A percentile compares a stretch with the other conserved stretches of the same genome.
phyloP scores from a whole-genome alignment of 2,888 invertebrate genomes.

The Colletes collaris region DNA sequence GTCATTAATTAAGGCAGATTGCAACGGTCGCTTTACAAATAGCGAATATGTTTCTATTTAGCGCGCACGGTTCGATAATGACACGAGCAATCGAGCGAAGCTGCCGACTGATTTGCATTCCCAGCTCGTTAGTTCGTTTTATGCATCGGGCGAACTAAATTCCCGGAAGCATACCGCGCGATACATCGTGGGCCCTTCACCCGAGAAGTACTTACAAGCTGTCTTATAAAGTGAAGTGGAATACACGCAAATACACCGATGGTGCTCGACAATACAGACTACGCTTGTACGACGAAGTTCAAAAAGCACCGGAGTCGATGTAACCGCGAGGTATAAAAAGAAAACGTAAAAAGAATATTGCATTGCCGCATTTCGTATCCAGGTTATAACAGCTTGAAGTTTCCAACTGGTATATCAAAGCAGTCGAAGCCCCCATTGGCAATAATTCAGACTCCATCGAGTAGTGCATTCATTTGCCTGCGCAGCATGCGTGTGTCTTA shows the following conservation, averaged over 20 bases:
- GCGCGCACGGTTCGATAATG: too few relatives aligned
- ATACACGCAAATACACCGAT: conserved; percentile 7
- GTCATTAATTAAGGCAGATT: too few relatives aligned
- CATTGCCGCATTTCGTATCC: conserved; percentile 6
- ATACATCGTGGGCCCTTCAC: not conserved
- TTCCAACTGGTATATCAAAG: conserved; percentile 22
- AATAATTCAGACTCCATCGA: conserved; percentile 2
- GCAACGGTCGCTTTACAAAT: too few relatives aligned
- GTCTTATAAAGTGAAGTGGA: not conserved
- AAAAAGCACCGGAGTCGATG: conserved; percentile 13
- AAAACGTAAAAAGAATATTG: conserved; percentile 22
- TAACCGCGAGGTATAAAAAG: conserved; percentile 14
- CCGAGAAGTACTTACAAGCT: not conserved
- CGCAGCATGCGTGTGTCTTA: not conserved
- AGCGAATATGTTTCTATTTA: too few relatives aligned
- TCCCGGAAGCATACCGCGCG: too few relatives aligned
- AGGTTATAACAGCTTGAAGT: conserved; percentile 1
- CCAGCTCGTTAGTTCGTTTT: conserved; percentile 3
- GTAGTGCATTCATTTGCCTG: not conserved
- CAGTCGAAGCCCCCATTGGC: not conserved
- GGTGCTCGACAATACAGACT: conserved; percentile 1
- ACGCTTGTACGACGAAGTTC: conserved; percentile 21
- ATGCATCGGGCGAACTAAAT: not conserved
- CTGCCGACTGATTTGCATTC: not conserved
- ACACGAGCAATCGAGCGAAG: not conserved